phyloP scores from a whole-genome alignment of 2,113 vertebrate genomes.

The Peromyscus leucopus region DNA sequence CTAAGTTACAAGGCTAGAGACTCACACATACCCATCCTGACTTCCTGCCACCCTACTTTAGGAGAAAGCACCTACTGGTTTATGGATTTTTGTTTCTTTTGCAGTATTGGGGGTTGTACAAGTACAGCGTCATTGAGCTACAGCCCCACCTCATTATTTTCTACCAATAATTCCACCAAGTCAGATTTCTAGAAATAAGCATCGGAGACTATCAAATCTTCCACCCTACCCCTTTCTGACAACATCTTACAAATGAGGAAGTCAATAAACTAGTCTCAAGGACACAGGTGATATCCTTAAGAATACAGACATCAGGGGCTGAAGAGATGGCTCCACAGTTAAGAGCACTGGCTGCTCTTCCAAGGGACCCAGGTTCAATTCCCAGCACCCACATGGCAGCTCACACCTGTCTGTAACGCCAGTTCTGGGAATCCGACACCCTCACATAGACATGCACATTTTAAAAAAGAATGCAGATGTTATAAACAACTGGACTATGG shows the following conservation, averaged over 20 bases:
- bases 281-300: not conserved
- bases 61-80: not conserved
- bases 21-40: not conserved
- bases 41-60: not conserved
- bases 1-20: not conserved
- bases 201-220: slow-evolving; percentile 41
- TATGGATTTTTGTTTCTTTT: not conserved
- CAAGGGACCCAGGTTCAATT: not conserved
- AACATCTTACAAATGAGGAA: slow-evolving; percentile 44
- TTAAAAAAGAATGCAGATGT: not conserved
- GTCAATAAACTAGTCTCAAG: not conserved
- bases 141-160: not conserved
- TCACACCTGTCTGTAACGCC: not conserved
- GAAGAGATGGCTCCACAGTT: not conserved
- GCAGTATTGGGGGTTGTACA: not conserved
- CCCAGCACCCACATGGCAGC: not conserved
- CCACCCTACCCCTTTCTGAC: not conserved
- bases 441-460: not conserved
- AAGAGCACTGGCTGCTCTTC: not conserved
- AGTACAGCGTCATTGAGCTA: not conserved
- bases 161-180: slow-evolving; percentile 32
- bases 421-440: not conserved
- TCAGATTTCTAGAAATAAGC: slow-evolving; percentile 48
- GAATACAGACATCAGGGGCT: not conserved
- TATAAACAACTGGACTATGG: not conserved